These are phyloP conservation scores for Sinocyclocheilus rhinocerous DNA, from an alignment of 2,113 vertebrate species.

Conservation along the genomic window DNA sequence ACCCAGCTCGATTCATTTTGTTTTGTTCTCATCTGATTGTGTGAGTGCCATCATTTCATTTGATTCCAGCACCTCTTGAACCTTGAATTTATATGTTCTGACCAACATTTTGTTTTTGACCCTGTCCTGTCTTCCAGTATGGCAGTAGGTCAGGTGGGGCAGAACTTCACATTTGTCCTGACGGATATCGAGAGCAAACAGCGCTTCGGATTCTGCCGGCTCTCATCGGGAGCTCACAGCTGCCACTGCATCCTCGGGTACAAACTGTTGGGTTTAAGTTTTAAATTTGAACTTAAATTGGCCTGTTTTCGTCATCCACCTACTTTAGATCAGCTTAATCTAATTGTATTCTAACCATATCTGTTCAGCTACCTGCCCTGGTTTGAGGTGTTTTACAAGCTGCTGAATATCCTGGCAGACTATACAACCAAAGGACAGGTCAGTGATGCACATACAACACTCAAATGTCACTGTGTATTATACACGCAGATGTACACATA, in stretches of 20 bases:
- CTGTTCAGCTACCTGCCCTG: slow-evolving; percentile 89
- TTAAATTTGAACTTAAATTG: background rate
- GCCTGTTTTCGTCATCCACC: background rate
- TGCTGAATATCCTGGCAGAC: slow-evolving; percentile 93
- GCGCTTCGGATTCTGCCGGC: slow-evolving; percentile 96
- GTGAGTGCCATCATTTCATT: background rate
- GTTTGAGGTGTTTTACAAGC: slow-evolving; percentile 98
- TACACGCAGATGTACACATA: background rate
- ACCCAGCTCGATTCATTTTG: too few relatives aligned
- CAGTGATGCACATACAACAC: slow-evolving; percentile 6
- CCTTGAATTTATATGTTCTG: background rate
- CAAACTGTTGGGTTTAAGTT: background rate
- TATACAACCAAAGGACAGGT: slow-evolving; percentile 95
- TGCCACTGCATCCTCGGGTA: slow-evolving; percentile 84
- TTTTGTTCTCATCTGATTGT: too few relatives aligned
- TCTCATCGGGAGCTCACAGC: slow-evolving; percentile 92
- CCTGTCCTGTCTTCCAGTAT: slow-evolving; percentile 74
- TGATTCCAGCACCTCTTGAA: background rate
- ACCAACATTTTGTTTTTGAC: background rate
- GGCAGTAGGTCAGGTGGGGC: slow-evolving; percentile 87
- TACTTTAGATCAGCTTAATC: background rate
- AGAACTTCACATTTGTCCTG: slow-evolving; percentile 98
- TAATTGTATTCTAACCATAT: background rate
- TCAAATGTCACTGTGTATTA: background rate
- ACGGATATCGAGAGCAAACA: slow-evolving; percentile 99